Conservation (phyloP, 2,797 vertebrate genomes). For the Clamator glandarius region DNA sequence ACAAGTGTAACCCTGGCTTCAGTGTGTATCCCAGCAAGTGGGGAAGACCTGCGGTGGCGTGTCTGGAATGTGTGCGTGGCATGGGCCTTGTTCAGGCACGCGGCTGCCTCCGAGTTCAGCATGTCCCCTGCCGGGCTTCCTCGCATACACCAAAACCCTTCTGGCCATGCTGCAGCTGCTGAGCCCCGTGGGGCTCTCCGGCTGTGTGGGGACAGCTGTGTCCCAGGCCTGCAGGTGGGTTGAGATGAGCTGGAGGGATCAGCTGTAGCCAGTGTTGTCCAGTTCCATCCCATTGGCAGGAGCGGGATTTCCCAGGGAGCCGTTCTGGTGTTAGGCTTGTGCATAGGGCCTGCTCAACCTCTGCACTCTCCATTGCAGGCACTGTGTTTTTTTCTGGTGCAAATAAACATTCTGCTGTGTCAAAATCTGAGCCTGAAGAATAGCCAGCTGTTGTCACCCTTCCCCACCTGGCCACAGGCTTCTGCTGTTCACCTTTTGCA, state of each 20-base stretch:
- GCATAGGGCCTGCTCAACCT: rapidly evolving
- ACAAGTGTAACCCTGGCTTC: rapidly evolving
- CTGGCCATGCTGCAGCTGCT: background rate
- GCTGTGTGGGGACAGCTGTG: background rate
- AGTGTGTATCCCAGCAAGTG: rapidly evolving
- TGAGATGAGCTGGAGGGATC: too few species aligned
- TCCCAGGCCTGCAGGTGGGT: background rate
- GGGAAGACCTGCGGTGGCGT: background rate
- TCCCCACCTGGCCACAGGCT: background rate
- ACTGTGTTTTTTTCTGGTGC: background rate
- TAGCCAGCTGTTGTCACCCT: rapidly evolving
- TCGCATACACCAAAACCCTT: rapidly evolving
- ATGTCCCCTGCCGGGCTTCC: rapidly evolving
- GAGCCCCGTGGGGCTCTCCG: rapidly evolving
- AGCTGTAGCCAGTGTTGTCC: background rate
- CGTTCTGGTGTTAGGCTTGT: background rate
- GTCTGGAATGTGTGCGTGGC: rapidly evolving
- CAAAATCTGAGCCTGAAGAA: background rate
- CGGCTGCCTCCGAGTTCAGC: background rate
- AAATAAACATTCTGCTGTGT: background rate
- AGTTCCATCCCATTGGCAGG: background rate
- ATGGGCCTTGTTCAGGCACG: rapidly evolving
- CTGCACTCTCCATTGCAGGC: rapidly evolving
- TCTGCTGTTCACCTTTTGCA: background rate
- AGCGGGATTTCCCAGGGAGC: background rate